phyloP scores from a whole-genome alignment of 2,113 vertebrate genomes.

The Brachyistius frenatus region DNA sequence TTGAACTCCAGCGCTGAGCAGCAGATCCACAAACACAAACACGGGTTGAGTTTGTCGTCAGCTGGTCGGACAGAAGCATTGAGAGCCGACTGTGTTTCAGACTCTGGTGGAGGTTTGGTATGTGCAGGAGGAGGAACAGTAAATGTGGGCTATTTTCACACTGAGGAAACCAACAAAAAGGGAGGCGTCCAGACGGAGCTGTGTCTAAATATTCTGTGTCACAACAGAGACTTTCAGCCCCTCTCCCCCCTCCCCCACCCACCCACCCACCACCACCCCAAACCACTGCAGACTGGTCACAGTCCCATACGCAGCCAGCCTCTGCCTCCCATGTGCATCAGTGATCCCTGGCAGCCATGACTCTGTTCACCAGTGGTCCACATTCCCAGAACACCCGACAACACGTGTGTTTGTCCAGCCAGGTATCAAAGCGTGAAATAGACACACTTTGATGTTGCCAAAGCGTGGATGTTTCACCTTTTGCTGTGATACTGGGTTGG shows the following conservation, averaged over 20 bases:
- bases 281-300: too few species aligned
- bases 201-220: neutral
- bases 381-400: too few species aligned
- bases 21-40: neutral
- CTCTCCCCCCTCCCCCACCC: neutral
- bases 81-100: conserved; percentile 6
- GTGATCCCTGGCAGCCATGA: too few species aligned
- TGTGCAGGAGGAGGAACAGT: conserved; percentile 12
- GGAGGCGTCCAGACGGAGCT: neutral
- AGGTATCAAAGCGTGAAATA: too few species aligned
- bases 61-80: conserved; percentile 3
- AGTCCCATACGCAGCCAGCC: too few species aligned
- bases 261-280: neutral
- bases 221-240: neutral
- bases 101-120: neutral
- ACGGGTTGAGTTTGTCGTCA: neutral
- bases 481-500: too few species aligned
- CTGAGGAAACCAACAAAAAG: neutral
- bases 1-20: neutral
- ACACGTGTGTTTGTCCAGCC: too few species aligned
- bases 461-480: too few species aligned
- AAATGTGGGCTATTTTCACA: conserved; percentile 17
- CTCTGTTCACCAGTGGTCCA: too few species aligned
- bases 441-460: too few species aligned
- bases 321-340: too few species aligned